These are phyloP conservation scores for Salticus scenicus DNA, from an alignment of 2,888 invertebrate species.

Conservation along the genomic window DNA sequence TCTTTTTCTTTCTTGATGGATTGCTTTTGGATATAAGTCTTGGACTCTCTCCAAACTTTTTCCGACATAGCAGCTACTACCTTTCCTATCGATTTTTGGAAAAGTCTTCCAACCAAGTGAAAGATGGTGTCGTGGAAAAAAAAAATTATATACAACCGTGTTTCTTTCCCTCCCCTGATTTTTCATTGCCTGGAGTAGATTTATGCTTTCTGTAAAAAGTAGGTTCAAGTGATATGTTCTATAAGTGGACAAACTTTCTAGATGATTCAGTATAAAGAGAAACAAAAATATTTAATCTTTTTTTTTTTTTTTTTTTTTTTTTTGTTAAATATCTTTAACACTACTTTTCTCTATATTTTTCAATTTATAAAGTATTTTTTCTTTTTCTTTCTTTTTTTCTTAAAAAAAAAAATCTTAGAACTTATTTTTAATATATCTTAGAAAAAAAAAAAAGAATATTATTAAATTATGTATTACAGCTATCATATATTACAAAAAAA, in stretches of 20 bases:
- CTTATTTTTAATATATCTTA: too few relatives aligned
- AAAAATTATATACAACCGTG: neutral
- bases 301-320: too few relatives aligned
- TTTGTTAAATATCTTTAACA: too few relatives aligned
- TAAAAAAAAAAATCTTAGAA: too few relatives aligned
- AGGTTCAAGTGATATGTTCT: neutral
- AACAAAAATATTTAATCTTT: too few relatives aligned
- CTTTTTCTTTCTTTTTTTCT: too few relatives aligned
- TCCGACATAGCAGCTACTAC: neutral
- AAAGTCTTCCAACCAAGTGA: neutral
- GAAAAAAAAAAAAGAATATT: too few relatives aligned
- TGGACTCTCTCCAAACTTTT: neutral
- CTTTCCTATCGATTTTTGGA: neutral
- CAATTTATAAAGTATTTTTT: too few relatives aligned
- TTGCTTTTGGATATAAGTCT: neutral
- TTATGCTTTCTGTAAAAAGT: neutral
- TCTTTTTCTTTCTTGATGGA: neutral
- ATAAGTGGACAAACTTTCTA: neutral
- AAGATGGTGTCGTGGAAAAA: neutral
- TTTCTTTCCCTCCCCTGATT: too few relatives aligned
- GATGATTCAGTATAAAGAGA: neutral
- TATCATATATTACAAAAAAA: too few relatives aligned
- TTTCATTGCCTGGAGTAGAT: neutral
- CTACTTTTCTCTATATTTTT: too few relatives aligned
- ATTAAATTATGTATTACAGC: too few relatives aligned